A percentile compares a stretch with the other conserved stretches of the same genome.
Conservation (phyloP, 2,797 vertebrate species). For the Lagorchestes hirsutus region DNA sequence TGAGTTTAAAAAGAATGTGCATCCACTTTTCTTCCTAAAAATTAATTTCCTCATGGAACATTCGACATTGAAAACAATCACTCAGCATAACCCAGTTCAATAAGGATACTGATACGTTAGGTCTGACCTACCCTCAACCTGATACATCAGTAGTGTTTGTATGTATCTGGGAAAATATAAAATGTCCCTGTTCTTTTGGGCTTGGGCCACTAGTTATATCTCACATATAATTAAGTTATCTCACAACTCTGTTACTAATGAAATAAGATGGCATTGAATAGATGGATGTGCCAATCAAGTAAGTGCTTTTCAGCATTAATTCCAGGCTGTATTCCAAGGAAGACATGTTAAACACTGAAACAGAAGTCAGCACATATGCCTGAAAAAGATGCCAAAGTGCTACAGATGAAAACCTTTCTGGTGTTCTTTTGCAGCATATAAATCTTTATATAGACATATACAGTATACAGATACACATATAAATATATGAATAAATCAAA, state of each 20-base stretch:
- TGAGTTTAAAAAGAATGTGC: slow-evolving; percentile 12
- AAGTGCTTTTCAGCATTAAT: neutral
- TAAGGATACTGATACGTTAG: neutral
- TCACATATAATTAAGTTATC: slow-evolving; percentile 20
- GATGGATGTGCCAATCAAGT: slow-evolving; percentile 27
- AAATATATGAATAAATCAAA: neutral
- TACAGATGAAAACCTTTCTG: slow-evolving; percentile 9
- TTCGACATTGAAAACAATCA: slow-evolving; percentile 23
- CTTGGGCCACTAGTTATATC: neutral
- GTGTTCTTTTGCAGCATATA: slow-evolving; percentile 25
- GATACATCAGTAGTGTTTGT: neutral
- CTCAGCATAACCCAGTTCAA: slow-evolving; percentile 34
- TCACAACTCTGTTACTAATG: neutral
- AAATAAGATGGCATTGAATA: neutral
- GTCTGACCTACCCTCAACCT: neutral
- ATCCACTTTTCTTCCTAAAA: neutral
- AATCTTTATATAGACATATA: neutral
- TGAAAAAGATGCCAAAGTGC: slow-evolving; percentile 19
- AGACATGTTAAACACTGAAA: slow-evolving; percentile 44
- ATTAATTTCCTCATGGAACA: slow-evolving; percentile 15
- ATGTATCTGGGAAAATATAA: neutral
- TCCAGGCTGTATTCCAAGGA: slow-evolving; percentile 19
- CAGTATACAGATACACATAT: neutral
- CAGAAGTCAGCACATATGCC: neutral
- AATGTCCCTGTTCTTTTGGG: slow-evolving; percentile 23